phyloP scores from a whole-genome alignment of 2,888 invertebrate genomes.

The Luffia ferchaultella region DNA sequence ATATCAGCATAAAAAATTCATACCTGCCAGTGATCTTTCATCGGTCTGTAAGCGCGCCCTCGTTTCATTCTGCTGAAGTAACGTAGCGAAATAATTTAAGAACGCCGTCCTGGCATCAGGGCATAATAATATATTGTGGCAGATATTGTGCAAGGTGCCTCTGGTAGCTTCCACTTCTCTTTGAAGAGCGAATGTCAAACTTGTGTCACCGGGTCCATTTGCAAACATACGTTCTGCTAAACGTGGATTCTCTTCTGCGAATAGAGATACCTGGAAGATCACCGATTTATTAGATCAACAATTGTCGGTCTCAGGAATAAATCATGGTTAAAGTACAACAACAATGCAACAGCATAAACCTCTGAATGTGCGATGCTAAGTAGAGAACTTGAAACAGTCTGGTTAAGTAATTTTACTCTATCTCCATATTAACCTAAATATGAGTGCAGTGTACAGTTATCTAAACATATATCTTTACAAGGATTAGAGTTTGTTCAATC shows the following conservation, averaged over 20 bases:
- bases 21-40: conserved; percentile 79
- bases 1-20: conserved; percentile 15
- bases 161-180: conserved; percentile 83
- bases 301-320: neutral
- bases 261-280: conserved; percentile 71
- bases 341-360: neutral
- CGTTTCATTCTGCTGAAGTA: conserved; percentile 84
- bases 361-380: too few relatives aligned
- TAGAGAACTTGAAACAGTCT: too few relatives aligned
- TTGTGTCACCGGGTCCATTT: conserved; percentile 69
- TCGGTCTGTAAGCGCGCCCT: conserved; percentile 91
- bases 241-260: conserved; percentile 92
- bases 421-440: too few relatives aligned
- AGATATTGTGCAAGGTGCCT: conserved; percentile 78
- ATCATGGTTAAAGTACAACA: neutral
- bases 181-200: conserved; percentile 75
- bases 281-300: neutral
- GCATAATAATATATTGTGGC: conserved; percentile 86
- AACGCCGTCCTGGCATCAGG: conserved; percentile 81
- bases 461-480: too few relatives aligned
- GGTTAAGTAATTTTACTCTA: too few relatives aligned
- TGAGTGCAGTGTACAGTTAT: too few relatives aligned
- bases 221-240: conserved; percentile 77
- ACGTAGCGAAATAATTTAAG: conserved; percentile 79
- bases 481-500: too few relatives aligned